Evolutionary conservation across 2,797 vertebrate genomes (phyloP), one percentile per base, ranked within the genome.

Genomic region (Channallabes apus): DNA sequence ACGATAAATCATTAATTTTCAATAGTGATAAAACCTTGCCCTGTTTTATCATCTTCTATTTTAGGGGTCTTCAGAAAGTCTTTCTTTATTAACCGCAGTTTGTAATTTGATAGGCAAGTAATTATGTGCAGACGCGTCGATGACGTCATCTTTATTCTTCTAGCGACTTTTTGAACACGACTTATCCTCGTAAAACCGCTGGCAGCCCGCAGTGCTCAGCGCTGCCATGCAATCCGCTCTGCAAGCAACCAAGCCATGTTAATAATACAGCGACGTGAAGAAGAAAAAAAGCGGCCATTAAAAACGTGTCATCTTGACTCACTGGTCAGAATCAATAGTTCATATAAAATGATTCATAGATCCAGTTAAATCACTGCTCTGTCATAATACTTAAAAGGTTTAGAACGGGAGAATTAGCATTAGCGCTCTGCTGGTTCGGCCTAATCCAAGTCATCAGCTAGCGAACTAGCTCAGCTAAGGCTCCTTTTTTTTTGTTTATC

Each of bases 351-450:
- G 0, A 75, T 32, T 22, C 11, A 29, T 29, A 29, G 29, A 76
- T 11, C 46, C 17, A 22, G 27, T 3, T 32, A 35, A 77, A 77
- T 35, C 73, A 17, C 8, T 24, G 17, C 14, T 35, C 18, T 35
- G 9, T 9, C 62, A 41, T n/a, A 41, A 78, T 24, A 4, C 5
- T 62, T 29, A 62, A 24, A 51, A 56, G 22, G 24, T 12, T n/a
- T 32, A 6, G 67, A 76, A 35, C 41, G 6, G 18, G 22, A 78
- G 58, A 54, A 15, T 20, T 51, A 35, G 4, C 65, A 8, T 24
- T 22, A 62, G 5, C 35, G 24, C 12, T 38, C 20, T 20, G 67
- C 73, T 85, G 41, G 24, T 29, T 82, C 59, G 85, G 85, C 85
- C 81, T 72, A 67, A 59, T 35, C 56, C 46, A 54, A 77, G 20